Evolutionary conservation across 2,797 vertebrate species (phyloP).

Genomic region (Poeciliopsis presidionis): DNA sequence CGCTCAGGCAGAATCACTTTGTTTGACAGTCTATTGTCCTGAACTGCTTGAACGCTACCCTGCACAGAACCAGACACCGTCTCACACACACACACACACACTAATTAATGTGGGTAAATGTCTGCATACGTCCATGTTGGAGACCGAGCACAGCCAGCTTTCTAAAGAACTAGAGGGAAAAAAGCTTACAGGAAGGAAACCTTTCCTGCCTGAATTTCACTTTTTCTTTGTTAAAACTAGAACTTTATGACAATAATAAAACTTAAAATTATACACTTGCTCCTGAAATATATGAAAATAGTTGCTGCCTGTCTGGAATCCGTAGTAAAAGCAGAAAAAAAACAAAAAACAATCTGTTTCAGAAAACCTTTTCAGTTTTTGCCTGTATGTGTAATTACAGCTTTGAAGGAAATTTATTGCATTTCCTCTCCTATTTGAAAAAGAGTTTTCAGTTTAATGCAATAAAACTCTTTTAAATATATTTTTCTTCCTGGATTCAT

Average conservation of each 20-base stretch:
- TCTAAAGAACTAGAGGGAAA: neutral
- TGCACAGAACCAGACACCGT: conserved; percentile 21
- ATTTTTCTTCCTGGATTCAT: neutral
- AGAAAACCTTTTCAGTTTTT: neutral
- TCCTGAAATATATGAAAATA: neutral
- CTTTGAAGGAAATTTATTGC: neutral
- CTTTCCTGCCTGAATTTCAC: neutral
- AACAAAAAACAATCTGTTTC: neutral
- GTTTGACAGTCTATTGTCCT: conserved; percentile 76
- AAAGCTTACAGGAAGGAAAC: neutral
- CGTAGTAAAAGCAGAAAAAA: neutral
- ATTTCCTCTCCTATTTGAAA: neutral
- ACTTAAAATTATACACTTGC: neutral
- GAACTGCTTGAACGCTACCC: conserved; percentile 41
- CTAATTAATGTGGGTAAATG: conserved; percentile 47
- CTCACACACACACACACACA: conserved; percentile 28
- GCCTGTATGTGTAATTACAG: neutral
- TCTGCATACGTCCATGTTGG: neutral
- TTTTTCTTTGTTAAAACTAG: neutral
- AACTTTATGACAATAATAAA: neutral
- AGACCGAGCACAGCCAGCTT: neutral
- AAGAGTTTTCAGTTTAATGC: neutral
- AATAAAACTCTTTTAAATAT: neutral
- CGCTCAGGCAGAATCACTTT: conserved; percentile 60
- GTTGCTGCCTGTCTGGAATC: neutral